Base-by-base conservation (phyloP, 2,113 vertebrate species). In the Albula goreensis region DNA sequence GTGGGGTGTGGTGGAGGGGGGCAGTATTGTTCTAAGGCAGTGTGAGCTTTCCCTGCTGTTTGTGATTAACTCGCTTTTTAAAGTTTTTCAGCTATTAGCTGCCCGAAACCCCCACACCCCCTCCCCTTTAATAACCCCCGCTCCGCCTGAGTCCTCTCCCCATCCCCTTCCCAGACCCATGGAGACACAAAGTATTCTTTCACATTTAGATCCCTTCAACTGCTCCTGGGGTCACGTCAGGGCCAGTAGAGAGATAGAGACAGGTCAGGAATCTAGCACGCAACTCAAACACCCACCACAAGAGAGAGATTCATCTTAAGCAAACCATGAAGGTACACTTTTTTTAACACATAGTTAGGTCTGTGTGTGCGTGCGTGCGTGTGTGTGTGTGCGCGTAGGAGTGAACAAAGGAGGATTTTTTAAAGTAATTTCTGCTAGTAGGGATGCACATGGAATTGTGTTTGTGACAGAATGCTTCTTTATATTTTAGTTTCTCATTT, bases 141-240 rank as follows among this genome's bases (percentile, higher is more conserved):
- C 81, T 86, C 85, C 80, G 86, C 74, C 85, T 81, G n/a, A 2
- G 48, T 84, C 86, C 85, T 89, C 89, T 89, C 90, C 91, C 87
- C 70, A 77, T 79, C 84, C 84, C 82, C 89, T 92, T 87, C 91
- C 90, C 88, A 90, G 92, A 91, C 94, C 91, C 91, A 89, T 91
- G 92, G 93, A 95, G 94, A 95, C 94, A 96, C 94, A 95, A 94
- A 95, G 95, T 96, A 94, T 93, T 96, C 95, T 95, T 96, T 96
- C 95, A 96, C 93, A 94, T 96, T 95, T 95, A 95, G 96, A 95
- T 95, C 92, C 78, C 86, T 83, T 77, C 82, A 82, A 84, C 84
- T 77, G 86, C 81, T 86, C 84, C 90, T 57, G 93, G 95, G 96
- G 96, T 96, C 96, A 95, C 87, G 90, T 90, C 92, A 94, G 93